phyloP scores from a whole-genome alignment of 2,113 vertebrate genomes.

The Rhizomys pruinosus region DNA sequence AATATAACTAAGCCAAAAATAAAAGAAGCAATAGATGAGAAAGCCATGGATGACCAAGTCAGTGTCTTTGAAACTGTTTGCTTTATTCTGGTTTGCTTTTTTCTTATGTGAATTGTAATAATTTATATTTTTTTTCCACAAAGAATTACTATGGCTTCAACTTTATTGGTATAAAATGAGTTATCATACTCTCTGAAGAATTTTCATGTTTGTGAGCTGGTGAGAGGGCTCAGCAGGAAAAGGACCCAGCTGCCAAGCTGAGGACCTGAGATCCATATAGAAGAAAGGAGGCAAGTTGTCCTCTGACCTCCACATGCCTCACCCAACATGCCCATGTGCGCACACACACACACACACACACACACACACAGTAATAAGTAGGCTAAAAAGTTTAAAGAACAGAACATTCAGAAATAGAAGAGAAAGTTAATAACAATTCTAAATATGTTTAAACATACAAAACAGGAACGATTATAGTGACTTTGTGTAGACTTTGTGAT shows the following conservation, averaged over 20 bases:
- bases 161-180: not conserved
- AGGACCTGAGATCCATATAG: not conserved
- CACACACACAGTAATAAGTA: not conserved
- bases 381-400: not conserved
- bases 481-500: not conserved
- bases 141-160: not conserved
- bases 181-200: not conserved
- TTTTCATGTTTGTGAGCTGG: not conserved
- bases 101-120: not conserved
- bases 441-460: slow-evolving; percentile 21
- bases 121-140: not conserved
- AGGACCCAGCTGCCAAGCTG: not conserved
- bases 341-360: not conserved
- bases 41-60: not conserved
- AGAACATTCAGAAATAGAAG: not conserved
- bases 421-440: not conserved
- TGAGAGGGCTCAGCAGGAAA: not conserved
- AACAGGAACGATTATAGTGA: not conserved
- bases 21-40: not conserved
- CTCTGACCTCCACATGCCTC: not conserved
- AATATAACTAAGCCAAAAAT: not conserved
- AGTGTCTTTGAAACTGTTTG: slow-evolving; percentile 4
- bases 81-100: not conserved
- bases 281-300: not conserved
- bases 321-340: not conserved